Percentiles rank a stretch among this genome's conserved stretches.
phyloP scores from a whole-genome alignment of 1,140 invertebrate genomes.

The Formica exsecta region DNA sequence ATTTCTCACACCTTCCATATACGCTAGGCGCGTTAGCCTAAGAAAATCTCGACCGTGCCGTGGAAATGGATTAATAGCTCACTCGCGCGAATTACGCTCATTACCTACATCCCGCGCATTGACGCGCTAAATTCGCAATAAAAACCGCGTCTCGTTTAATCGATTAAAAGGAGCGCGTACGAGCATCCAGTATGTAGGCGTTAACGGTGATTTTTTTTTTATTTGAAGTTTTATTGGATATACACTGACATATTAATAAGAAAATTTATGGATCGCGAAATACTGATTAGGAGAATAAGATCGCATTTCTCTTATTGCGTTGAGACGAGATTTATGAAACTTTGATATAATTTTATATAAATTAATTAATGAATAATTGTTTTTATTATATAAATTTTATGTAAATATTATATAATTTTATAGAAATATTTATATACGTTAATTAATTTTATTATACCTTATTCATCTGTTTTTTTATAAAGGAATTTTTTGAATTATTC shows the following conservation, averaged over 20 bases:
- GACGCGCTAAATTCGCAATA: constrained; percentile 5
- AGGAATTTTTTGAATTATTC: too few relatives aligned
- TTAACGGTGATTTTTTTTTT: background rate
- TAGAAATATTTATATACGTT: too few relatives aligned
- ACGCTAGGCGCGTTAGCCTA: background rate
- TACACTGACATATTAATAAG: too few relatives aligned
- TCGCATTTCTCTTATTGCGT: background rate
- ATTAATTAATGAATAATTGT: too few relatives aligned
- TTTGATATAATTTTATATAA: too few relatives aligned
- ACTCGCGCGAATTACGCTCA: constrained; percentile 10
- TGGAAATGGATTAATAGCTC: constrained; percentile 53
- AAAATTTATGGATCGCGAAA: background rate
- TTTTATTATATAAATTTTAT: too few relatives aligned
- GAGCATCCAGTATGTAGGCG: background rate
- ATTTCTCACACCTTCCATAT: constrained; percentile 51
- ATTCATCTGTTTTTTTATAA: too few relatives aligned
- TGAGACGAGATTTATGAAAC: too few relatives aligned
- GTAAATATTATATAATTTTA: too few relatives aligned
- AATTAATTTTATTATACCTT: too few relatives aligned
- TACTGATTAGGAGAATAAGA: background rate
- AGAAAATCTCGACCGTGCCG: constrained; percentile 36
- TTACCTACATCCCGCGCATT: background rate
- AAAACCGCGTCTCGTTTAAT: background rate
- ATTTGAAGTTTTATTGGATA: background rate
- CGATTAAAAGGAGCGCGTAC: background rate